phyloP scores from a whole-genome alignment of 2,888 invertebrate species.

The Unio pictorum region DNA sequence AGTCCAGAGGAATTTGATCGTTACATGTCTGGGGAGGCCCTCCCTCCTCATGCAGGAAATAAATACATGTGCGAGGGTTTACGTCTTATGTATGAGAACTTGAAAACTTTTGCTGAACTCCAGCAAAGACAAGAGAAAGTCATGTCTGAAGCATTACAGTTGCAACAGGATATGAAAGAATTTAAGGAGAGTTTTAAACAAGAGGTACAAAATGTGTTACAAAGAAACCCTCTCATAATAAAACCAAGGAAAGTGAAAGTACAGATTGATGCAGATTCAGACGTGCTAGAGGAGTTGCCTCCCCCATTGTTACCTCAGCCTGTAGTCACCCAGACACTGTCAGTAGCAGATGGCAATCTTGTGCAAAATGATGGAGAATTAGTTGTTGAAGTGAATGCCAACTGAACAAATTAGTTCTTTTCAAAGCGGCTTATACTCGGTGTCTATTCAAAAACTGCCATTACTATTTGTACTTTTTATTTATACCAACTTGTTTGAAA shows the following conservation, averaged over 20 bases:
- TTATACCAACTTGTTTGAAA: too few relatives aligned
- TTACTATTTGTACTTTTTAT: too few relatives aligned
- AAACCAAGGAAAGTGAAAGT: constrained; percentile 74
- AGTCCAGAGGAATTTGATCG: constrained; percentile 92
- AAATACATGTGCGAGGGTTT: constrained; percentile 76
- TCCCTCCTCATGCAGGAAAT: constrained; percentile 87
- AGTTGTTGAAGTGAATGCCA: too few relatives aligned
- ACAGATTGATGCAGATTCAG: constrained; percentile 77
- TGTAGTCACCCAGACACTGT: constrained; percentile 15
- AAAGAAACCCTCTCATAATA: constrained; percentile 78
- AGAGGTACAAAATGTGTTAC: constrained; percentile 82
- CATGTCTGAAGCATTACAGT: constrained; percentile 77
- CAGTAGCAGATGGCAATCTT: too few relatives aligned
- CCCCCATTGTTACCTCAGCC: constrained; percentile 74
- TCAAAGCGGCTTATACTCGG: too few relatives aligned
- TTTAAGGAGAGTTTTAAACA: constrained; percentile 84
- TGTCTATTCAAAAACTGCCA: too few relatives aligned
- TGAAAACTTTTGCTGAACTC: constrained; percentile 79
- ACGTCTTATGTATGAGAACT: constrained; percentile 87
- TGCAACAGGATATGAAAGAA: constrained; percentile 80
- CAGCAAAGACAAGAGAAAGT: constrained; percentile 79
- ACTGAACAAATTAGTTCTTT: too few relatives aligned
- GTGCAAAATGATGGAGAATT: too few relatives aligned
- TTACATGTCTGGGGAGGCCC: constrained; percentile 92
- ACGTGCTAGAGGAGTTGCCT: constrained; percentile 75